Evolutionary conservation across 2,113 vertebrate genomes (phyloP), one percentile per base, ranked within the genome.

Genomic region (Ochotona curzoniae): DNA sequence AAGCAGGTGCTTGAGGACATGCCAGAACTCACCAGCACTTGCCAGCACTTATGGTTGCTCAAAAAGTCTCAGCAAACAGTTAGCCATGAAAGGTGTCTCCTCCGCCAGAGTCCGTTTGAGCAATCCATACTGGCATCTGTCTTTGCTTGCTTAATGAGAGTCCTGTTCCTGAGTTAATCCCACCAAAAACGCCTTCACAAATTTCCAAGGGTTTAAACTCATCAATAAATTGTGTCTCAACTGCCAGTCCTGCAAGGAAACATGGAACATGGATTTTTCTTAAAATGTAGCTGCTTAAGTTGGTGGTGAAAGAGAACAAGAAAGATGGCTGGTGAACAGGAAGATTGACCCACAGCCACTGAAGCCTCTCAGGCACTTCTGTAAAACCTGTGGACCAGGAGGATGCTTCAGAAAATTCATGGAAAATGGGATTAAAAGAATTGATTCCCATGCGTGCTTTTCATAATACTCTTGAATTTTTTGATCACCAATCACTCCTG

Each of bases 31-130:
- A 67, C 86, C 67, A 57, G 51, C 0, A 0, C 64, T 92, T 70
- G 73, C 89, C 67, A 57, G 51, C 0, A 0, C 64, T 92, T 70
- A 76, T 67, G n/a, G 51, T 51, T 0, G 0, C 81, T 71, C 66
- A 21, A 23, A 79, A 89, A 76, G 79, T 86, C 91, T 82, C 64
- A 85, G 93, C 87, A 83, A 90, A 69, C 73, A 89, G 70, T 94
- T 83, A 83, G 32, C 80, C 83, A 2, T 66, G 30, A 94, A 70
- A 79, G 38, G 70, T 49, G 44, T 90, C 63, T 76, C 57, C 70
- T 78, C 61, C 82, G 91, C 94, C 96, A 95, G 78, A 87, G 83
- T 61, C 83, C 84, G 76, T 94, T 96, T 93, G 9, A 35, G 71
- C 87, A 91, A 80, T 95, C 87, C 51, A 20, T 76, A 91, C 14